Conservation (phyloP, 35 echinoderm and acorn worm genomes). For the Apostichopus californicus region DNA sequence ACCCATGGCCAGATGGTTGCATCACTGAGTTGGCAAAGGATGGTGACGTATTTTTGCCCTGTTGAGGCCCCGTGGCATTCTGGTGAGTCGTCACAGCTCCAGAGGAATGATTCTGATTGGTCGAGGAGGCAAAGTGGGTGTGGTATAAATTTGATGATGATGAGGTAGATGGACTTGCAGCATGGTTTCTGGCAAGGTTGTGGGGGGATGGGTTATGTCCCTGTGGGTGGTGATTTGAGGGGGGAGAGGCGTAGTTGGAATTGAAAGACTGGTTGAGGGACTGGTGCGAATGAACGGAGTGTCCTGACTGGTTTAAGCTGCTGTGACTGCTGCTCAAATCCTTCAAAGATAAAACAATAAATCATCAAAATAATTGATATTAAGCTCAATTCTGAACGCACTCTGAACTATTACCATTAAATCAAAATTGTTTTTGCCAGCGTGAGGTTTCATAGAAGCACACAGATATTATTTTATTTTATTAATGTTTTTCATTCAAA, state of each 20-base stretch:
- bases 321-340: constrained; percentile 56
- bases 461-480: too few species aligned
- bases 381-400: neutral
- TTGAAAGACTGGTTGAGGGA: constrained; percentile 57
- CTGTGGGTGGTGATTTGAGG: constrained; percentile 1
- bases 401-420: too few species aligned
- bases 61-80: neutral
- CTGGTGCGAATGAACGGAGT: constrained; percentile 37
- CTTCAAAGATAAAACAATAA: constrained; percentile 22
- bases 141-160: constrained; percentile 42
- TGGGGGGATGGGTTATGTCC: constrained; percentile 16
- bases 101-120: constrained; percentile 46
- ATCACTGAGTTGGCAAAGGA: constrained; percentile 3
- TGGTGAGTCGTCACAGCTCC: neutral
- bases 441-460: too few species aligned
- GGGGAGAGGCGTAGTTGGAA: constrained; percentile 35
- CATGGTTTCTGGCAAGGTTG: constrained; percentile 29
- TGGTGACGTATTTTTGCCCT: constrained; percentile 1
- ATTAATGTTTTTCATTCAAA: too few species aligned
- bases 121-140: constrained; percentile 19
- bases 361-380: too few species aligned
- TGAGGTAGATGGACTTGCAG: constrained; percentile 43
- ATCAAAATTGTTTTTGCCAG: too few species aligned
- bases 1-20: neutral
- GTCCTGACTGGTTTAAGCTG: constrained; percentile 66